Base-by-base conservation (phyloP, 2,888 invertebrate species). In the Scaptodrosophila latifasciaeformis region DNA sequence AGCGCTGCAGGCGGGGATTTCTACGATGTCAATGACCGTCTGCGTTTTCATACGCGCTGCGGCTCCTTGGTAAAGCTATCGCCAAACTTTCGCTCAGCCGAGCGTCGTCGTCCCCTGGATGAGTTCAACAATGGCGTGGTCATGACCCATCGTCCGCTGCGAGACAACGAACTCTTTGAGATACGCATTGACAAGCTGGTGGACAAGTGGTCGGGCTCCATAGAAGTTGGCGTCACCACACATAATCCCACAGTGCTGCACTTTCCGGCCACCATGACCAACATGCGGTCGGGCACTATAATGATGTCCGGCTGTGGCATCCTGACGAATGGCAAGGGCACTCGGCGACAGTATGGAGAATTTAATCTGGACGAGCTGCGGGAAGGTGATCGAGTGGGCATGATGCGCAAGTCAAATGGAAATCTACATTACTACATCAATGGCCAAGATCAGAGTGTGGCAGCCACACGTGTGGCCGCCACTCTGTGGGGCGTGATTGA, bases 261-360 rank as follows among this genome's bases (percentile, higher is more conserved):
- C 57, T 97, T 97, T 85, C 98, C 97, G 2, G 96, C 97, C 0
- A 98, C 97, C 1, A 97, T 98, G 96, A 97, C 97, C 0, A 97
- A 97, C 84, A 94, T 97, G 94, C 91, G 96, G 53, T 91, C 92
- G 18, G 92, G 96, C 6, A 96, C 95, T 1, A 94, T 95, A 27
- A 96, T 96, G 94, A 97, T 98, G 97, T 97, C 97, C 13, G 97
- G 97, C 0, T 96, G 96, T 87, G 97, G 97, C 51, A 96, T 98
- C 70, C 88, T 97, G n/a, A 93, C 96, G 2, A 97, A 97, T 85
- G 97, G 97, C 0, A 96, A 97, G 85, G 97, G 97, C 3, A 96
- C 95, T 1, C 91, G 95, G 62, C 89, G 96, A 59, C 96, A 97
- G 85, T 97, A 97, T 83, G 96, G 97, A 0, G 92, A 93, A 79